These are phyloP conservation scores for Coelopa frigida DNA, from an alignment of 1,140 invertebrate genomes.

Conservation along the genomic window DNA sequence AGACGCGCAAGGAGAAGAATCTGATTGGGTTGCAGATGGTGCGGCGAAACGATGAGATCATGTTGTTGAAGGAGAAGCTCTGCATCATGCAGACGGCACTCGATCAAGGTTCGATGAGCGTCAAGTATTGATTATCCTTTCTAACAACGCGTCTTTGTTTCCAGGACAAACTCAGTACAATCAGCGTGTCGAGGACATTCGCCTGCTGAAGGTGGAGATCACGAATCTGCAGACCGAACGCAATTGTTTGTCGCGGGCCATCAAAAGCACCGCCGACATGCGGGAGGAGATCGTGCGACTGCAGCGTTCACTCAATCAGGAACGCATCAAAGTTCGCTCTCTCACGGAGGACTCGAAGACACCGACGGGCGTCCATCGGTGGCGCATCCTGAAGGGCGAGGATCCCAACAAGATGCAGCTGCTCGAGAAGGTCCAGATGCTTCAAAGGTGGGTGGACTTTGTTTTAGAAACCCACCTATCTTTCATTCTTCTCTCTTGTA, in stretches of 20 bases:
- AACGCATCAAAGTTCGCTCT: constrained; percentile 60
- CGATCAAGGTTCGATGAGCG: constrained; percentile 56
- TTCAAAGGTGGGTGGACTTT: constrained; percentile 47
- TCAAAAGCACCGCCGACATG: constrained; percentile 55
- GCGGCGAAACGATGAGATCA: constrained; percentile 65
- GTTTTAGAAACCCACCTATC: neutral
- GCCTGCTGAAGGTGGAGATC: constrained; percentile 67
- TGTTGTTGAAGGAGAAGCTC: constrained; percentile 64
- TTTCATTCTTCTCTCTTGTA: constrained; percentile 7
- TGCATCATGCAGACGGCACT: constrained; percentile 61
- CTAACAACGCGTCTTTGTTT: neutral
- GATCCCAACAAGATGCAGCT: constrained; percentile 66
- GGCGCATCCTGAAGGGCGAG: constrained; percentile 65
- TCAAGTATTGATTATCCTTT: neutral
- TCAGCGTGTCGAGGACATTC: constrained; percentile 65
- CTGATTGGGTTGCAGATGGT: constrained; percentile 69
- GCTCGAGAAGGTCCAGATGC: constrained; percentile 63
- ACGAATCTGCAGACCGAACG: constrained; percentile 60
- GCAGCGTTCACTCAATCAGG: constrained; percentile 58
- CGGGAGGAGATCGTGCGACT: constrained; percentile 66
- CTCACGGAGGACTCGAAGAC: constrained; percentile 72
- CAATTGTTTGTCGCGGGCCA: constrained; percentile 52
- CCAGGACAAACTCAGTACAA: constrained; percentile 59
- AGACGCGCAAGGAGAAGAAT: constrained; percentile 60
- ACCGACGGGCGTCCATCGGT: constrained; percentile 72